Conservation (phyloP, 2,113 vertebrate species). For the Microtus pennsylvanicus region DNA sequence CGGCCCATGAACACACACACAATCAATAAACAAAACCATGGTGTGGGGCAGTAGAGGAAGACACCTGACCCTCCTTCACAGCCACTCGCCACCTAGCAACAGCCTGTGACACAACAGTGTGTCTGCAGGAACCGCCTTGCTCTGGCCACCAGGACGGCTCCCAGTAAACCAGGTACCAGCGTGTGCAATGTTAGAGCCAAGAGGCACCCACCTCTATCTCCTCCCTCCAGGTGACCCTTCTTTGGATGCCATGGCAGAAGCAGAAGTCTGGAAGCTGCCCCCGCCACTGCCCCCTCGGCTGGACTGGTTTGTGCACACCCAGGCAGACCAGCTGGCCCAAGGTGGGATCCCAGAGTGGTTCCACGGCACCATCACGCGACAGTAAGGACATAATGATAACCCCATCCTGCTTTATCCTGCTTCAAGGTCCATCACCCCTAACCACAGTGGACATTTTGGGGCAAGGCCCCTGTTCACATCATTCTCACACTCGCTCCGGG, state of each 20-base stretch:
- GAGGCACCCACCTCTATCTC: neutral
- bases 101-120: neutral
- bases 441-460: neutral
- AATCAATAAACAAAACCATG: neutral
- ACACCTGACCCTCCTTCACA: neutral
- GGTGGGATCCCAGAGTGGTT: constrained; percentile 90
- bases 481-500: neutral
- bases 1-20: neutral
- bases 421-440: neutral
- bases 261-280: neutral
- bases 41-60: neutral
- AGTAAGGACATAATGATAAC: constrained; percentile 81
- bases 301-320: constrained; percentile 87
- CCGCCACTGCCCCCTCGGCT: constrained; percentile 65
- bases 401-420: neutral
- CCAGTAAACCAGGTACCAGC: neutral
- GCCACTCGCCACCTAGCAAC: neutral
- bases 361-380: constrained; percentile 90
- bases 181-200: neutral
- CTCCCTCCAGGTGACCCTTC: neutral
- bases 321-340: constrained; percentile 81
- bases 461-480: neutral
- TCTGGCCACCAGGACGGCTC: neutral
- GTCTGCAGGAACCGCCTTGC: no score
- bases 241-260: constrained; percentile 48